Conservation (phyloP, 2,888 invertebrate species). For the Oscheius onirici region DNA sequence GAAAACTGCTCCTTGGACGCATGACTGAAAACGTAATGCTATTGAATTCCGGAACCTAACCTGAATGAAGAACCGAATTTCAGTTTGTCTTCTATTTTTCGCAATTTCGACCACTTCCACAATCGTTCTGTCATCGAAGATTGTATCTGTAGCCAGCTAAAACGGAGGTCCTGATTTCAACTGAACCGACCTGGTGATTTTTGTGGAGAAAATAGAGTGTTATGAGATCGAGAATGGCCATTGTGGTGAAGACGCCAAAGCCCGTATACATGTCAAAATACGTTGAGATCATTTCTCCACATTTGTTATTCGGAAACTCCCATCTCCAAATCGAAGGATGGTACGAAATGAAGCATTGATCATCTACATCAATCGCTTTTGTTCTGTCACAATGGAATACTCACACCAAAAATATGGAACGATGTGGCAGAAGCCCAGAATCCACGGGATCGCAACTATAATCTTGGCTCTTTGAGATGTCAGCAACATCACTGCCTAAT, state of each 20-base stretch:
- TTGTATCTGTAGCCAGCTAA: neutral
- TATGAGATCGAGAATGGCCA: constrained; percentile 42
- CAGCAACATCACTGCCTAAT: neutral
- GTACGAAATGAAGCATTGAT: constrained; percentile 42
- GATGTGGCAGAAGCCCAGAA: constrained; percentile 41
- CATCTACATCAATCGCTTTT: no score
- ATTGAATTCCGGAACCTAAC: neutral
- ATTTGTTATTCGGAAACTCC: constrained; percentile 43
- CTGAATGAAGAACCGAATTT: constrained; percentile 48
- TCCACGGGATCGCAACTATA: constrained; percentile 44
- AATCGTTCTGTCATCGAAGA: constrained; percentile 10
- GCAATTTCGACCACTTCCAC: neutral
- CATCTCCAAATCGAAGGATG: constrained; percentile 40
- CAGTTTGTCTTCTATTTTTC: constrained; percentile 34
- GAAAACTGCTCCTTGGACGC: constrained; percentile 47
- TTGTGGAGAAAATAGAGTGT: constrained; percentile 39
- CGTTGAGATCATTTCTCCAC: constrained; percentile 43
- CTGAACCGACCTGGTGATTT: constrained; percentile 31
- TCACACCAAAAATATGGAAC: constrained; percentile 50
- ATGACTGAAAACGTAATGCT: constrained; percentile 32
- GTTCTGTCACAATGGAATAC: no score
- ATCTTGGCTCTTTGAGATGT: constrained; percentile 24
- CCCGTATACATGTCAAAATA: constrained; percentile 52
- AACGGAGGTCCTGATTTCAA: neutral
- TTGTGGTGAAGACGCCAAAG: constrained; percentile 42